A percentile compares a stretch with the other conserved stretches of the same genome.
These are phyloP conservation scores for Cephus pygmeus DNA, from an alignment of 2,888 invertebrate genomes.

Conservation along the genomic window DNA sequence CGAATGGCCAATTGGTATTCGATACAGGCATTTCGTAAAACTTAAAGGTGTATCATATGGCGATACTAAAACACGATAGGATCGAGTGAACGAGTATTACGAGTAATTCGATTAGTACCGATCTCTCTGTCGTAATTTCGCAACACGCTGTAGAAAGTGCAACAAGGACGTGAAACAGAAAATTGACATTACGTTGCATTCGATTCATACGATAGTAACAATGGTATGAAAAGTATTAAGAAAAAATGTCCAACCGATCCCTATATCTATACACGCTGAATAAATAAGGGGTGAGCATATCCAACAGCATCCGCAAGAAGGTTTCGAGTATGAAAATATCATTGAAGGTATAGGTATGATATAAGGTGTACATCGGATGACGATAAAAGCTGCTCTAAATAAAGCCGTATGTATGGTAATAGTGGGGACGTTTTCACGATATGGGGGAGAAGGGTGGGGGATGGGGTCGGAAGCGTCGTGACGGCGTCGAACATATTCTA, in stretches of 20 bases:
- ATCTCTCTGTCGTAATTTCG: background rate
- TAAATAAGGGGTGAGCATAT: background rate
- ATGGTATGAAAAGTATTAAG: background rate
- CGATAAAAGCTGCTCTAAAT: constrained; percentile 57
- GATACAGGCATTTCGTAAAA: background rate
- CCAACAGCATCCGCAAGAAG: background rate
- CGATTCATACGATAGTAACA: background rate
- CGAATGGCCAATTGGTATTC: background rate
- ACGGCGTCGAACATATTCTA: constrained; percentile 49
- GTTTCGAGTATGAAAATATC: background rate
- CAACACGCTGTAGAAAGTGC: background rate
- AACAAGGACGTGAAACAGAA: background rate
- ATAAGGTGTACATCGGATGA: constrained; percentile 31
- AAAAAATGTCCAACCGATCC: background rate
- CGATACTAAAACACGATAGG: background rate
- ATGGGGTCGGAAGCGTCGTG: constrained; percentile 11
- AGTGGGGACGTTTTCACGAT: constrained; percentile 24
- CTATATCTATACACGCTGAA: background rate
- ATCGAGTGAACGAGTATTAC: background rate
- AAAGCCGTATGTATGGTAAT: constrained; percentile 55
- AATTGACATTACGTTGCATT: too few species aligned
- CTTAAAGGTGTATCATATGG: background rate
- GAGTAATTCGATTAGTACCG: background rate
- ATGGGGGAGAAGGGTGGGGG: constrained; percentile 13
- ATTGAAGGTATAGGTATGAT: constrained; percentile 13